Percentiles rank a stretch among this genome's conserved stretches.
phyloP scores from a whole-genome alignment of 2,888 invertebrate species.

The Pollenia amentaria region DNA sequence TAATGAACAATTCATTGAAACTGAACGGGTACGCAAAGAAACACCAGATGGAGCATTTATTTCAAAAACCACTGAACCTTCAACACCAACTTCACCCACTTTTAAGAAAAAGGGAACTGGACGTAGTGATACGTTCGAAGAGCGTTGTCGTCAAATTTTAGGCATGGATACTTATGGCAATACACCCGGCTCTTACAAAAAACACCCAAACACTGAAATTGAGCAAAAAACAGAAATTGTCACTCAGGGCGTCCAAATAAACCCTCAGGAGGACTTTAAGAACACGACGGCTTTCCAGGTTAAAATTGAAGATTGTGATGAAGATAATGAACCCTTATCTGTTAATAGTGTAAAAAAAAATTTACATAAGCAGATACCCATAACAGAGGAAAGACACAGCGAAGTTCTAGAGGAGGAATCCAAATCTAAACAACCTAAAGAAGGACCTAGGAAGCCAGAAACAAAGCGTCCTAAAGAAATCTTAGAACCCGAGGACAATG shows the following conservation, averaged over 20 bases:
- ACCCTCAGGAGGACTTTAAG: conserved; percentile 3
- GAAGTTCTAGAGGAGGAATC: conserved; percentile 11
- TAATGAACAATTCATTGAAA: conserved; percentile 71
- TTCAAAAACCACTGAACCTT: conserved; percentile 76
- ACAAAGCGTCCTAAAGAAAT: neutral
- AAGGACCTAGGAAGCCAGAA: neutral
- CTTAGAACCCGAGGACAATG: conserved; percentile 16
- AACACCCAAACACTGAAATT: conserved; percentile 71
- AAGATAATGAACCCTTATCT: conserved; percentile 76
- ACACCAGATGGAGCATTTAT: conserved; percentile 79
- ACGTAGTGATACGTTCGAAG: conserved; percentile 90
- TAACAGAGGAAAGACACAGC: neutral
- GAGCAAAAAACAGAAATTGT: conserved; percentile 12
- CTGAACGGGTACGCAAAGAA: conserved; percentile 74
- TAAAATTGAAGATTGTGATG: conserved; percentile 82
- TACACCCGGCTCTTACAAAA: conserved; percentile 79
- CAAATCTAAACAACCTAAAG: neutral
- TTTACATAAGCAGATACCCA: conserved; percentile 44
- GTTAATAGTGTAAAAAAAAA: conserved; percentile 66
- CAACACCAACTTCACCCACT: conserved; percentile 81
- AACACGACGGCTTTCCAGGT: conserved; percentile 76
- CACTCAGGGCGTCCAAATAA: conserved; percentile 7
- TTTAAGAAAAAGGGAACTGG: conserved; percentile 86
- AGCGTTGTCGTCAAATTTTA: conserved; percentile 89
- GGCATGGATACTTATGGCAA: conserved; percentile 86